Percentiles rank a stretch among this genome's conserved stretches.
Evolutionary conservation across 1,140 invertebrate genomes (phyloP).

Genomic region (Whitmania pigra): DNA sequence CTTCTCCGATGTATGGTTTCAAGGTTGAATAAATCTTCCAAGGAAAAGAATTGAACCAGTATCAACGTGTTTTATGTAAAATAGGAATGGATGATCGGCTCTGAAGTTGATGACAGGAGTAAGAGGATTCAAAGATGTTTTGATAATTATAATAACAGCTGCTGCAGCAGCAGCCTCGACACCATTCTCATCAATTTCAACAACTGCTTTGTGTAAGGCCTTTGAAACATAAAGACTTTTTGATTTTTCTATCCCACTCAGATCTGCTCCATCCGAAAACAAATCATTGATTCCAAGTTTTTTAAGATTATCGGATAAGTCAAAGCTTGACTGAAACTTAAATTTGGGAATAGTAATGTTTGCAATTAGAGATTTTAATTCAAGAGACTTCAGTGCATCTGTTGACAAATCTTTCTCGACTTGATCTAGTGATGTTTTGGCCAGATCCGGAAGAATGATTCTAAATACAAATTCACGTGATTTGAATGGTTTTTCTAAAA

Average conservation of each 20-base stretch:
- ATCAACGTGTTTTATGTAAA: slow-evolving; percentile 55
- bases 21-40: slow-evolving; percentile 24
- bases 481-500: slow-evolving; percentile 58
- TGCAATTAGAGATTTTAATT: slow-evolving; percentile 25
- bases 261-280: slow-evolving; percentile 28
- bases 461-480: slow-evolving; percentile 53
- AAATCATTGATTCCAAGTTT: slow-evolving; percentile 27
- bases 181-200: slow-evolving; percentile 47
- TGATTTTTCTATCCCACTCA: slow-evolving; percentile 29
- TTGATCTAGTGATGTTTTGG: slow-evolving; percentile 32
- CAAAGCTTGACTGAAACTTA: slow-evolving; percentile 29
- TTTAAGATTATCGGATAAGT: slow-evolving; percentile 37
- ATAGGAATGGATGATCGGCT: slow-evolving; percentile 60
- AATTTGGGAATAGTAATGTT: slow-evolving; percentile 36
- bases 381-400: slow-evolving; percentile 37
- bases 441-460: slow-evolving; percentile 56
- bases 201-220: slow-evolving; percentile 45
- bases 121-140: slow-evolving; percentile 1
- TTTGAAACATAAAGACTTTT: slow-evolving; percentile 31
- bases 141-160: slow-evolving; percentile 28
- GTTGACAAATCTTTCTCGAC: slow-evolving; percentile 45
- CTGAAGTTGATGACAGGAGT: slow-evolving; percentile 42
- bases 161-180: slow-evolving; percentile 39
- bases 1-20: too few relatives aligned
- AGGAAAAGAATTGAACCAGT: slow-evolving; percentile 33